These are phyloP conservation scores for Macrophya annulata DNA, from an alignment of 2,888 invertebrate genomes.

Conservation along the genomic window DNA sequence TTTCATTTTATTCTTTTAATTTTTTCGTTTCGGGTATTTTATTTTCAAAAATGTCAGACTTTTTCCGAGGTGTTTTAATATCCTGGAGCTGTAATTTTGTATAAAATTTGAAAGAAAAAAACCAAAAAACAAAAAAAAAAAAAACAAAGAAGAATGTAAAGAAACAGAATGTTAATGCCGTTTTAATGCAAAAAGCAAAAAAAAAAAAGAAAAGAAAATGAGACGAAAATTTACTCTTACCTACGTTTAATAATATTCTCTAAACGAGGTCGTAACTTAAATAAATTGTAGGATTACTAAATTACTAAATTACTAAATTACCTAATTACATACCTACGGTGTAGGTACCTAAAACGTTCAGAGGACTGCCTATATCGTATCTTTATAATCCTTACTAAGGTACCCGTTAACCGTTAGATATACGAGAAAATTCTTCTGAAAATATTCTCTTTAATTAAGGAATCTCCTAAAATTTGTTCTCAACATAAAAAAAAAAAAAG, in stretches of 20 bases:
- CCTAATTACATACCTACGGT: constrained; percentile 20
- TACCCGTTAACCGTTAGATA: background rate
- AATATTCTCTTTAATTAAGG: constrained; percentile 9
- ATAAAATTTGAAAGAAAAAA: no score
- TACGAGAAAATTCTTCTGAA: background rate
- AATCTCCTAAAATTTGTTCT: background rate
- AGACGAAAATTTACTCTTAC: background rate
- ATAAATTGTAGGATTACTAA: constrained; percentile 43
- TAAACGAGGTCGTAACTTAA: constrained; percentile 18
- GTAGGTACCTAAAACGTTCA: constrained; percentile 10
- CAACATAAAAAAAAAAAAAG: no score
- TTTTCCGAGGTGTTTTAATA: background rate
- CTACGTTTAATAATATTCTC: constrained; percentile 4
- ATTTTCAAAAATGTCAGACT: background rate
- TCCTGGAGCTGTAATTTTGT: background rate
- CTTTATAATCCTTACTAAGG: background rate
- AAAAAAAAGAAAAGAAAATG: background rate
- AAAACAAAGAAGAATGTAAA: background rate
- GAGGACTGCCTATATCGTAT: constrained; percentile 5
- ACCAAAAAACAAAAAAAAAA: background rate
- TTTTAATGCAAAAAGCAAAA: no score
- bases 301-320: constrained; percentile 39
- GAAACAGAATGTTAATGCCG: constrained; percentile 7
- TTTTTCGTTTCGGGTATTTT: background rate
- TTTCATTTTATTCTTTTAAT: background rate